Percentiles rank a stretch among this genome's conserved stretches.
phyloP scores from a whole-genome alignment of 2,797 vertebrate genomes.

The Helicolenus hilgendorfi region DNA sequence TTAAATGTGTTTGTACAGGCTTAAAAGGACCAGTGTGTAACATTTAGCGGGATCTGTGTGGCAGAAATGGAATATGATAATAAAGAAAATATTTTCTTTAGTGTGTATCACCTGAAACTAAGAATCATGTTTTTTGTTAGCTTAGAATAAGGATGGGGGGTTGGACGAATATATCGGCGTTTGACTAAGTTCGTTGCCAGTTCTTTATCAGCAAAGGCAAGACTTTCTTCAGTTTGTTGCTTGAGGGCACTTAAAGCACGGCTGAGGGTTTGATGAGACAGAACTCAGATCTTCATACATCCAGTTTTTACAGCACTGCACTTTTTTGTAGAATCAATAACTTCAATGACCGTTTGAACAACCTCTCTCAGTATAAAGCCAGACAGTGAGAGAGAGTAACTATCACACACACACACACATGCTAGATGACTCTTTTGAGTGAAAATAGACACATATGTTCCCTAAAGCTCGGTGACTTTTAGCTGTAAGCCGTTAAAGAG shows the following conservation, averaged over 20 bases:
- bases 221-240: neutral
- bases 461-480: slow-evolving; percentile 62
- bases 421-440: slow-evolving; percentile 39
- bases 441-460: slow-evolving; percentile 77
- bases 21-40: neutral
- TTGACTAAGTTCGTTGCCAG: too few species aligned
- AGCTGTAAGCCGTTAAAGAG: slow-evolving; percentile 75
- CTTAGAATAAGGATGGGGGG: too few species aligned
- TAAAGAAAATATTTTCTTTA: neutral
- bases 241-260: neutral
- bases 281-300: neutral
- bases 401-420: slow-evolving; percentile 7
- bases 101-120: neutral
- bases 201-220: neutral
- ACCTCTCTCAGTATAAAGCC: neutral
- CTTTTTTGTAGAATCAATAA: slow-evolving; percentile 3
- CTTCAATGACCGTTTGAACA: slow-evolving; percentile 21
- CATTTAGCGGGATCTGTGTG: neutral
- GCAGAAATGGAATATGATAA: neutral
- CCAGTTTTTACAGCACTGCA: neutral
- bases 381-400: slow-evolving; percentile 36
- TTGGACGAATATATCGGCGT: too few species aligned
- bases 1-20: neutral
- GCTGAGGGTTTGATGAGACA: slow-evolving; percentile 4
- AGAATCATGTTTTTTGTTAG: neutral